phyloP scores from a whole-genome alignment of 2,888 invertebrate species.

The Galeopsomyia nigrocyanea region DNA sequence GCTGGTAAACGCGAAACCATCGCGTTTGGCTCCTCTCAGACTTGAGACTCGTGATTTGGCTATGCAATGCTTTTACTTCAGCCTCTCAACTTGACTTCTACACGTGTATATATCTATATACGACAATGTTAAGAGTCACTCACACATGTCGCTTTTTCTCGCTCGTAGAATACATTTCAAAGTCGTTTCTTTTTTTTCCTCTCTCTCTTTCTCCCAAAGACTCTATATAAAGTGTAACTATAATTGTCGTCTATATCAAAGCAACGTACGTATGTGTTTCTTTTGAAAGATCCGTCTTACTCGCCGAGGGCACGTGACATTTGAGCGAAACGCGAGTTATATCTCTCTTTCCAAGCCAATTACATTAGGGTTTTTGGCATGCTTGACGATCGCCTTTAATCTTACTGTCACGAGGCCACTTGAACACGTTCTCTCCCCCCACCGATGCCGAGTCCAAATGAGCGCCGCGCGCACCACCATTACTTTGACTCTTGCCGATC shows the following conservation, averaged over 20 bases:
- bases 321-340: constrained; percentile 12
- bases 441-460: constrained; percentile 15
- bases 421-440: constrained; percentile 2
- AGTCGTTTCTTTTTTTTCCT: neutral
- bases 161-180: neutral
- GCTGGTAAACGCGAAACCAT: neutral
- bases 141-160: too few species aligned
- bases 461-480: neutral
- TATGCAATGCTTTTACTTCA: too few species aligned
- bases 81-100: too few species aligned
- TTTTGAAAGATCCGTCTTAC: neutral
- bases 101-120: too few species aligned
- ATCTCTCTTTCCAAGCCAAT: constrained; percentile 20
- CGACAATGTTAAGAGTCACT: too few species aligned
- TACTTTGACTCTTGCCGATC: neutral
- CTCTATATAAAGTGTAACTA: too few species aligned
- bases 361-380: constrained; percentile 35
- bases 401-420: constrained; percentile 19
- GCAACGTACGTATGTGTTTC: too few species aligned
- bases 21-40: too few species aligned
- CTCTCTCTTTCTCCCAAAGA: neutral
- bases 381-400: constrained; percentile 15
- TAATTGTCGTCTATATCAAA: too few species aligned
- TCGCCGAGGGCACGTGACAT: constrained; percentile 4
- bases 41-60: too few species aligned